These are phyloP conservation scores for Philopedon plagiatum DNA, from an alignment of 2,888 invertebrate species.

Conservation along the genomic window DNA sequence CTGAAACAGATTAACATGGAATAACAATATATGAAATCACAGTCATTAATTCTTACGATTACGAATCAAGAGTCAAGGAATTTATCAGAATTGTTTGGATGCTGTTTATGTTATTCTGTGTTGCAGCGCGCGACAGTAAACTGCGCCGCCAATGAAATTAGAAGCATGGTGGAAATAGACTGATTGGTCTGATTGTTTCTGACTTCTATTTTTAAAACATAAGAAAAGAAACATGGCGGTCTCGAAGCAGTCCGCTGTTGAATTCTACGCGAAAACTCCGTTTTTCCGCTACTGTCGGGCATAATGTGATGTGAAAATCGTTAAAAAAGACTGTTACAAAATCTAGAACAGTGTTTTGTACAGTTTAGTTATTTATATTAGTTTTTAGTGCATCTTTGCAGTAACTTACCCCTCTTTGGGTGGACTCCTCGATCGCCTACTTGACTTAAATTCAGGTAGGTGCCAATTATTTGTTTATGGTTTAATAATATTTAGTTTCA, in stretches of 20 bases:
- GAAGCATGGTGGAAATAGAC: too few species aligned
- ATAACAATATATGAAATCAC: too few species aligned
- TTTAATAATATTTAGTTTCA: background rate
- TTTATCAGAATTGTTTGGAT: too few species aligned
- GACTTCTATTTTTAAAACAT: constrained; percentile 67
- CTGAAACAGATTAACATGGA: too few species aligned
- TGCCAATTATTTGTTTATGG: constrained; percentile 1
- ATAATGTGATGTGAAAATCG: constrained; percentile 53
- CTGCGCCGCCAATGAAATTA: too few species aligned
- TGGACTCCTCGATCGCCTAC: constrained; percentile 52
- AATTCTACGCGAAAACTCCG: constrained; percentile 61
- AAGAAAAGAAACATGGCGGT: constrained; percentile 66
- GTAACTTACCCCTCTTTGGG: constrained; percentile 51
- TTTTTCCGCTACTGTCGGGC: constrained; percentile 50
- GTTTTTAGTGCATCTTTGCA: constrained; percentile 50
- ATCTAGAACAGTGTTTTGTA: constrained; percentile 49
- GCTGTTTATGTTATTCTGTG: background rate
- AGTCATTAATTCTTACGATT: too few species aligned
- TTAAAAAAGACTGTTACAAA: constrained; percentile 49
- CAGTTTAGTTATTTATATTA: constrained; percentile 51
- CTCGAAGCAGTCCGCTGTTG: constrained; percentile 58
- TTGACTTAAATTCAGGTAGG: constrained; percentile 42
- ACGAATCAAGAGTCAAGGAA: too few species aligned
- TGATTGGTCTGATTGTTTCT: constrained; percentile 54
- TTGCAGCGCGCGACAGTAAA: background rate